Evolutionary conservation across 2,888 invertebrate genomes (phyloP).

Genomic region (Linnaemya vulpina): DNA sequence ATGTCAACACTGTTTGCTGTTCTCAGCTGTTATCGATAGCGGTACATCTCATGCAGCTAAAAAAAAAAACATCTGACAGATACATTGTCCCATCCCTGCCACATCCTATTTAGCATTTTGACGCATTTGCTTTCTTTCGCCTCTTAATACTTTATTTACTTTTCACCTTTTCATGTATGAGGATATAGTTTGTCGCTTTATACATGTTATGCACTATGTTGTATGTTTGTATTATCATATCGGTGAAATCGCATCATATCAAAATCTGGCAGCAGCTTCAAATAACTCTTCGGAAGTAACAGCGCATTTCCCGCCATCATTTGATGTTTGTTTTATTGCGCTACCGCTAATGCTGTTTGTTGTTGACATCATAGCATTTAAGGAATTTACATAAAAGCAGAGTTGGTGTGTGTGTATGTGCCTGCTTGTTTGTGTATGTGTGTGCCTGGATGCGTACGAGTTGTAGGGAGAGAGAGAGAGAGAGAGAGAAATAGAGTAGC

Average conservation of each 20-base stretch:
- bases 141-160: neutral
- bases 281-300: slow-evolving; percentile 43
- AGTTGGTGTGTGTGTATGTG: neutral
- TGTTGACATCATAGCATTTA: neutral
- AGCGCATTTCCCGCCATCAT: slow-evolving; percentile 53
- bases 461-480: neutral
- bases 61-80: too few species aligned
- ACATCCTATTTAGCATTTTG: slow-evolving; percentile 68
- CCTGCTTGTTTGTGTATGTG: neutral
- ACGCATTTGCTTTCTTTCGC: slow-evolving; percentile 40
- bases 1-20: too few species aligned
- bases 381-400: neutral
- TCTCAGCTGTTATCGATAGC: too few species aligned
- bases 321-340: slow-evolving; percentile 34
- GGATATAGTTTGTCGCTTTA: neutral
- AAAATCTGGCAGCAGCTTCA: neutral
- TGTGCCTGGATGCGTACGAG: neutral
- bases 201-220: neutral
- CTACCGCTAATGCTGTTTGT: slow-evolving; percentile 2
- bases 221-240: slow-evolving; percentile 23
- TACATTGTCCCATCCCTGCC: neutral
- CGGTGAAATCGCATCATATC: slow-evolving; percentile 35
- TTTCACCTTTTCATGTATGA: slow-evolving; percentile 5
- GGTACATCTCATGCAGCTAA: too few species aligned
- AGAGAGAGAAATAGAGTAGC: neutral